Evolutionary conservation across 2,888 invertebrate genomes (phyloP).

Genomic region (Nudaria mundana): DNA sequence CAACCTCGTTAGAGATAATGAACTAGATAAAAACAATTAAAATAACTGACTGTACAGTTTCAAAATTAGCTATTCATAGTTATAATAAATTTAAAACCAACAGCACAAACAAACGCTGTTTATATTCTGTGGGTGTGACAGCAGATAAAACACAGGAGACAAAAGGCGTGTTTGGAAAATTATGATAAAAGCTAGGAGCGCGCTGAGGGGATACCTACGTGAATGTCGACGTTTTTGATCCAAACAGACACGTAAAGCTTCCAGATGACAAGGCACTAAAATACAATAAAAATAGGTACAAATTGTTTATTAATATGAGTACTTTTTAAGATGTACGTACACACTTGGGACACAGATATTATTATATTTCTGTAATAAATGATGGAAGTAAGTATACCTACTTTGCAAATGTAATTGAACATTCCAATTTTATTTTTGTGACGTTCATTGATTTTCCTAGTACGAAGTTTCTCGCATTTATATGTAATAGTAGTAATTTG

Average conservation of each 20-base stretch:
- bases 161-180: constrained; percentile 20
- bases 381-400: too few species aligned
- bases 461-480: constrained; percentile 7
- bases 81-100: constrained; percentile 5
- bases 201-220: constrained; percentile 22
- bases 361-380: too few species aligned
- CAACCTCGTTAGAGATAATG: too few species aligned
- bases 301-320: constrained; percentile 11
- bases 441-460: constrained; percentile 19
- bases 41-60: too few species aligned
- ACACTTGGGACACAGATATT: constrained; percentile 9
- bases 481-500: constrained; percentile 17
- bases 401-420: constrained; percentile 11
- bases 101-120: too few species aligned
- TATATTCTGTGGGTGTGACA: constrained; percentile 4
- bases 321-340: constrained; percentile 17
- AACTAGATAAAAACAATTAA: too few species aligned
- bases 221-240: constrained; percentile 25
- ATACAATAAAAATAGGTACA: constrained; percentile 18
- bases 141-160: constrained; percentile 18
- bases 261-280: constrained; percentile 18
- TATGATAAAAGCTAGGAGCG: constrained; percentile 25
- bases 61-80: too few species aligned
- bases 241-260: constrained; percentile 18
- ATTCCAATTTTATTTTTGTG: constrained; percentile 19